Percentiles rank a stretch among this genome's conserved stretches.
phyloP scores from a whole-genome alignment of 2,888 invertebrate genomes.

The Notocelia uddmanniana region DNA sequence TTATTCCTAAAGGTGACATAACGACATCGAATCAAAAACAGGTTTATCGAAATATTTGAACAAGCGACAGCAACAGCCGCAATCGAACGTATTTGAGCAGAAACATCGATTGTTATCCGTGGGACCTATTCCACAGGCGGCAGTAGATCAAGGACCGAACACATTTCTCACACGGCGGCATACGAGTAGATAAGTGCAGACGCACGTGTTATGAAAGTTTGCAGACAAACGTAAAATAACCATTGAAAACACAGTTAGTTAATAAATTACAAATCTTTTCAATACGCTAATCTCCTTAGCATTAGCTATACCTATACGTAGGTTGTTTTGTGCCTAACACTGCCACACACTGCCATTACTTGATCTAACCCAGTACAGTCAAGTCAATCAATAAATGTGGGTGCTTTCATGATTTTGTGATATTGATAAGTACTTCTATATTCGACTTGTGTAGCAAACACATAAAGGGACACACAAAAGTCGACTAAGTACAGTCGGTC shows the following conservation, averaged over 20 bases:
- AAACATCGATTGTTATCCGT: conserved; percentile 69
- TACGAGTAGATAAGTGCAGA: not conserved
- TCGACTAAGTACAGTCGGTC: no score
- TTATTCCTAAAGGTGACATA: conserved; percentile 40
- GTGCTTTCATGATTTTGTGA: no score
- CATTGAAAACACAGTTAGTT: not conserved
- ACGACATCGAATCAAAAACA: conserved; percentile 53
- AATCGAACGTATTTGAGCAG: conserved; percentile 54
- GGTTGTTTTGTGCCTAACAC: not conserved
- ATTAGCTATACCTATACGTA: not conserved
- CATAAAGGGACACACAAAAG: no score
- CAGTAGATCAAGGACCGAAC: conserved; percentile 70
- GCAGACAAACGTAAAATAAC: not conserved
- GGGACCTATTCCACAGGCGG: conserved; percentile 56
- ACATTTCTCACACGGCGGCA: conserved; percentile 65
- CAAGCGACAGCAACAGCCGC: conserved; percentile 27
- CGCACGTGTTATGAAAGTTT: conserved; percentile 16
- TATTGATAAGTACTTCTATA: no score
- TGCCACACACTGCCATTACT: no score
- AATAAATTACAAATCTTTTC: not conserved
- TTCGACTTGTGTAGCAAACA: no score
- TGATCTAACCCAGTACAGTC: no score
- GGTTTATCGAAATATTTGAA: conserved; percentile 54
- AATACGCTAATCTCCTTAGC: no score
- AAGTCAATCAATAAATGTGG: no score